Base-by-base conservation (phyloP, 2,113 vertebrate genomes). In the Macquaria ambigua region DNA sequence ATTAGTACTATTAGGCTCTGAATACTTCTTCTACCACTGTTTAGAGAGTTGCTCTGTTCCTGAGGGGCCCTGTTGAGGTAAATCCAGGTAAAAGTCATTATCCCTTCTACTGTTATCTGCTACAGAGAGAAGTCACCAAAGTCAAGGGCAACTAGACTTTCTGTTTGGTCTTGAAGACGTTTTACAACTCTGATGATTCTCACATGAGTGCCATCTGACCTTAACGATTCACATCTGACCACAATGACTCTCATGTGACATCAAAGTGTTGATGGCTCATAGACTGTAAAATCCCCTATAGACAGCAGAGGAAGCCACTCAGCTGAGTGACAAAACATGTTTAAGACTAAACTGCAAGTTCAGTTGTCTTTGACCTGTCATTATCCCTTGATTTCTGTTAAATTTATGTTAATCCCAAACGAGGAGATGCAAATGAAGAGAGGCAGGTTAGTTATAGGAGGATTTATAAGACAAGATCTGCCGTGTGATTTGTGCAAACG, bases 221-320 rank as follows among this genome's bases (percentile, higher is more conserved):
- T 48, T 59, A 67, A 72, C 8, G 21, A 28, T 37, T 50, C 69
- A 48, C 70, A 58, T 56, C 52, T 62, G 74, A 89, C 81, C 80
- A 59, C 64, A n/a, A 23, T 82, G 68, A 77, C 81, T 88, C 76
- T 83, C 79, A 87, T 85, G 84, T 80, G 85, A 86, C 83, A 75
- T 81, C 52, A 77, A 81, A 85, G 75, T 64, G 10, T 53, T 55
- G 46, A 39, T 46, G 31, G 55, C 10, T 63, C 20, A 23, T 0
- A 1, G 61, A 85, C 58, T 77, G 83, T 69, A 67, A 83, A 80
- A 12, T 8, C 31, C 55, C 15, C 76, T 28, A 8, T 10, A 52
- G 53, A 66, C 59, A 77, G 59, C 1, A 5, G 6, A 70, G 34
- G 80, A 81, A 48, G 39, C 53, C 70, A 55, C 28, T 50, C 15